Evolutionary conservation across 2,797 vertebrate species (phyloP), one percentile per base, ranked within the genome.

Genomic region (Dromococcyx pavoninus): DNA sequence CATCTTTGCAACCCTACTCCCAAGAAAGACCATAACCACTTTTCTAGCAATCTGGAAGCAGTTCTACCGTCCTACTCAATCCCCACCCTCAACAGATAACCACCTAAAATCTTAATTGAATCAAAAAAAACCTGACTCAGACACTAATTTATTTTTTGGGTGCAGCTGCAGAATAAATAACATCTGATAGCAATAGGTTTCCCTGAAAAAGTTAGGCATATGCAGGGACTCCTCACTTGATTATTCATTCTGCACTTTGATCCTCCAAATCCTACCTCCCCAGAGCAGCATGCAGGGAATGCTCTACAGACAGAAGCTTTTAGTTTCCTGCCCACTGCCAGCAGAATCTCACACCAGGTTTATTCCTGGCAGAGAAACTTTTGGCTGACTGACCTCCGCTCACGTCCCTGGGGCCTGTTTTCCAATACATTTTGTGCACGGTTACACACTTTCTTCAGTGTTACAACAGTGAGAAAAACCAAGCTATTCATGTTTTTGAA

Each of bases 361-460:
- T 92, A 93, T 94, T 96, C 93, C 87, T 93, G 89, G 86, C 70
- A 79, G 71, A 67, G 37, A 71, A 92, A 74, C 86, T 93, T 95
- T 30, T 66, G 57, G 62, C 83, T 91, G 67, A 79, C 50, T 94
- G 66, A 94, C 72, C 88, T 96, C 93, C 96, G 72, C 91, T 94
- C 71, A 69, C 1, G 5, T 72, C 86, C 79, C 22, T 7, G 3
- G 74, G 50, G 62, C 60, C 60, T 16, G 46, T 89, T 95, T 94
- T 94, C 89, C 86, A 92, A 95, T n/a, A 84, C 22, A 69, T 84
- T 92, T 73, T 72, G 44, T 78, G n/a, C 58, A 73, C 33, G 86
- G 43, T 88, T 86, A 89, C 2, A 1, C 32, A 17, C 70, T 79
- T 93, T 91, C 44, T 89, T 77, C 23, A 5, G 30, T 62, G 46